Evolutionary conservation across 1,140 invertebrate species (phyloP).

Genomic region (Elymnias hypermnestra): DNA sequence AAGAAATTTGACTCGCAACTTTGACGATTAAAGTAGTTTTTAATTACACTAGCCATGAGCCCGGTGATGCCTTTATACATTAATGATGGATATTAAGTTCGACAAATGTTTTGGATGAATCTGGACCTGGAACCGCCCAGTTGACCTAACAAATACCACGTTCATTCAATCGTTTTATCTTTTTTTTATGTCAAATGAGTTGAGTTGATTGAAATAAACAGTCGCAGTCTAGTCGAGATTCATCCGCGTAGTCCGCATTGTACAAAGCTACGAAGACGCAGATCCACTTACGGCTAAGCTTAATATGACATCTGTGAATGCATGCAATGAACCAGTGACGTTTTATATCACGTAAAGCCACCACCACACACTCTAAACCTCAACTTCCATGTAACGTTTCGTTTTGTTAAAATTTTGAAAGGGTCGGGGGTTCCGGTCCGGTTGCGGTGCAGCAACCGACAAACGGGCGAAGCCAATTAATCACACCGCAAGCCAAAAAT

Average conservation of each 20-base stretch:
- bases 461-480: slow-evolving; percentile 67
- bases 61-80: slow-evolving; percentile 24
- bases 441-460: slow-evolving; percentile 26
- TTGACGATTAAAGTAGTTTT: no score
- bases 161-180: no score
- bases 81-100: slow-evolving; percentile 13
- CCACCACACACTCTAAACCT: slow-evolving; percentile 75
- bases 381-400: slow-evolving; percentile 61
- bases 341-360: slow-evolving; percentile 50
- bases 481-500: slow-evolving; percentile 74
- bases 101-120: slow-evolving; percentile 7
- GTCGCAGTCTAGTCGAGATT: no score
- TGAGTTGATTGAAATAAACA: no score
- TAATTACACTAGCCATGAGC: slow-evolving; percentile 50
- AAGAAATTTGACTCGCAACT: no score
- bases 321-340: slow-evolving; percentile 70
- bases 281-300: slow-evolving; percentile 59
- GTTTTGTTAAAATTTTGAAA: slow-evolving; percentile 70
- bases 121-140: no score
- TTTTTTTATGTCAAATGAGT: no score
- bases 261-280: slow-evolving; percentile 50
- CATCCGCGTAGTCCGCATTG: slow-evolving; percentile 32
- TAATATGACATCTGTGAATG: slow-evolving; percentile 62
- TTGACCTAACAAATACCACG: no score
- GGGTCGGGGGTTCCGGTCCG: slow-evolving; percentile 40